Conservation (phyloP, 2,888 invertebrate genomes). For the Acleris emargana region DNA sequence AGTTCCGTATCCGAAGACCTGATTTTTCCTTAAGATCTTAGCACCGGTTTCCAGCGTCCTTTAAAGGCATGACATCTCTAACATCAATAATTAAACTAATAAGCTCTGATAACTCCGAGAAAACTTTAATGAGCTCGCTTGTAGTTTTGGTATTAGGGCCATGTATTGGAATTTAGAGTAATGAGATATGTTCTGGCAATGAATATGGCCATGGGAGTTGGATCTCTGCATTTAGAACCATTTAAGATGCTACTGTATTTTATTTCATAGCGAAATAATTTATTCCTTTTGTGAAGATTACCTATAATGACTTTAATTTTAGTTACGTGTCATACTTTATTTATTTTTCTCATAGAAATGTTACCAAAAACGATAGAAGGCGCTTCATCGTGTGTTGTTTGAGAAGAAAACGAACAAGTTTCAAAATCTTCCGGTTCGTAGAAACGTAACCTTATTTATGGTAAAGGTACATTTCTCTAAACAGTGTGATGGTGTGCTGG, state of each 20-base stretch:
- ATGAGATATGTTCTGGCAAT: neutral
- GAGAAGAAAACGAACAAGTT: neutral
- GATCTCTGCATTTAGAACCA: slow-evolving; percentile 4
- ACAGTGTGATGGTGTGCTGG: slow-evolving; percentile 5
- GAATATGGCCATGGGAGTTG: slow-evolving; percentile 6
- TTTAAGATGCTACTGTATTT: neutral
- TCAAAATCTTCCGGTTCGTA: neutral
- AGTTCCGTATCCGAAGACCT: slow-evolving; percentile 7
- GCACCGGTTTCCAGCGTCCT: slow-evolving; percentile 5
- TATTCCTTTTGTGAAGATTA: neutral
- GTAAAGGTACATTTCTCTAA: slow-evolving; percentile 14
- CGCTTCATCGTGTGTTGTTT: neutral
- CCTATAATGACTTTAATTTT: neutral
- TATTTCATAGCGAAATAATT: neutral
- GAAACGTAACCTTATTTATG: slow-evolving; percentile 6
- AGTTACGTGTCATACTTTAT: too few species aligned
- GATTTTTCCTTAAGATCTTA: slow-evolving; percentile 8
- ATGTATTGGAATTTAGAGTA: slow-evolving; percentile 15
- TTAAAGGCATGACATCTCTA: slow-evolving; percentile 11
- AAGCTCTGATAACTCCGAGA: slow-evolving; percentile 15
- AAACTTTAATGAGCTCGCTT: slow-evolving; percentile 22
- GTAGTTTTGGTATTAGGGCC: slow-evolving; percentile 14
- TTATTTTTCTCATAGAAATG: too few species aligned
- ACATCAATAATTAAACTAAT: slow-evolving; percentile 21
- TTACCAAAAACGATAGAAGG: neutral